Conservation (phyloP, 2,888 invertebrate species). For the Schizaphis graminum region DNA sequence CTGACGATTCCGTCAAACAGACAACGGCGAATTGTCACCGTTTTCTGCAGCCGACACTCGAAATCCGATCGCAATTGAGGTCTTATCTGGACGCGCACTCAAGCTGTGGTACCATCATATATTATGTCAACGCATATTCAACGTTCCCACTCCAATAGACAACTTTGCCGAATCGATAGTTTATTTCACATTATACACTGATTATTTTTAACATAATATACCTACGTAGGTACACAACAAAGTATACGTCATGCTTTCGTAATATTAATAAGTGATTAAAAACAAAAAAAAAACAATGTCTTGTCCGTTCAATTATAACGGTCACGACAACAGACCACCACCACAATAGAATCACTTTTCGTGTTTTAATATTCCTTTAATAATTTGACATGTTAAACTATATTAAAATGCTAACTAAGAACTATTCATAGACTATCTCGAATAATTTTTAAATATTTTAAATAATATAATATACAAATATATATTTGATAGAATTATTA, state of each 20-base stretch:
- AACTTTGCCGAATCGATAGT: not conserved
- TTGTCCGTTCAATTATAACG: not conserved
- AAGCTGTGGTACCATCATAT: not conserved
- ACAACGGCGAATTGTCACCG: not conserved
- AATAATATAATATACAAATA: not conserved
- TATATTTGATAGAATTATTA: not conserved
- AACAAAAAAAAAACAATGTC: not conserved
- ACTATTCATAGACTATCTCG: not conserved
- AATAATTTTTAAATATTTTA: not conserved
- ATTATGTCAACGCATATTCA: not conserved
- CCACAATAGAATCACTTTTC: not conserved
- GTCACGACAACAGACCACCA: not conserved
- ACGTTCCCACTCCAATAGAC: not conserved
- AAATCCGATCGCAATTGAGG: not conserved
- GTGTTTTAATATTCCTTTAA: not conserved
- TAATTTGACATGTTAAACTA: not conserved
- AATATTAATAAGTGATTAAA: not conserved
- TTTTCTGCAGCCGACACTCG: not conserved
- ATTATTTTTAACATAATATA: not conserved
- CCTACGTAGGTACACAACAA: not conserved
- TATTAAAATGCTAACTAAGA: not conserved
- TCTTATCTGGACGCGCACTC: not conserved
- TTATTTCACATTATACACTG: not conserved
- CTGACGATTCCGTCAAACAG: not conserved
- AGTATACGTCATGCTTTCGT: not conserved